Evolutionary conservation across 2,797 vertebrate species (phyloP).

Genomic region (Gila robusta): DNA sequence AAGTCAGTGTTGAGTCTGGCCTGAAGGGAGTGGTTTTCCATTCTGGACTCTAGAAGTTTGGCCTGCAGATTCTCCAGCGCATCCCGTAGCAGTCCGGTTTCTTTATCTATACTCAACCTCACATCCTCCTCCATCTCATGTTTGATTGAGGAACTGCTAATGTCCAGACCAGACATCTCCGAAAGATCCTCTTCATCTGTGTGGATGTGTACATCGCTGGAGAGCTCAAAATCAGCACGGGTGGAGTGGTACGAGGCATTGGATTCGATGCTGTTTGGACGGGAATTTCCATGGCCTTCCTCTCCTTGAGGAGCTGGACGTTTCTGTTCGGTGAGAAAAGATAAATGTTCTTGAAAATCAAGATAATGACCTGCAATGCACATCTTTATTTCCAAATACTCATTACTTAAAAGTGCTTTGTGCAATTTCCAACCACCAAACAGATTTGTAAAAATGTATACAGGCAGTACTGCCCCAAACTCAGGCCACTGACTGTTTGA

Average conservation of each 20-base stretch:
- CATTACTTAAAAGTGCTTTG: not conserved
- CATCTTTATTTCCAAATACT: slow-evolving; percentile 10
- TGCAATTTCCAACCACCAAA: not conserved
- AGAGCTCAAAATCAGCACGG: slow-evolving; percentile 80
- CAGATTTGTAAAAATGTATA: slow-evolving; percentile 16
- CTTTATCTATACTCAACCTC: slow-evolving; percentile 69
- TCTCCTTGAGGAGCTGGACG: slow-evolving; percentile 71
- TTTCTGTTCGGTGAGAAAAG: slow-evolving; percentile 68
- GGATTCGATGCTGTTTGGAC: slow-evolving; percentile 82
- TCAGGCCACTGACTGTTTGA: not conserved
- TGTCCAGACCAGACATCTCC: slow-evolving; percentile 61
- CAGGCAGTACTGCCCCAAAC: not conserved
- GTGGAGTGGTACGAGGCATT: slow-evolving; percentile 84
- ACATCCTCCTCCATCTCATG: slow-evolving; percentile 54
- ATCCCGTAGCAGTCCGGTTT: slow-evolving; percentile 81
- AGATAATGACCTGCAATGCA: not conserved
- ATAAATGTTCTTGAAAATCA: slow-evolving; percentile 4
- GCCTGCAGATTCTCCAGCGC: slow-evolving; percentile 81
- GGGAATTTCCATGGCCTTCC: slow-evolving; percentile 74
- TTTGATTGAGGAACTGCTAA: slow-evolving; percentile 43
- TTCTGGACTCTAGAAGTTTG: slow-evolving; percentile 83
- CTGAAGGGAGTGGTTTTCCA: slow-evolving; percentile 81
- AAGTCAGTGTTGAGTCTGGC: slow-evolving; percentile 75
- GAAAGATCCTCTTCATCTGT: slow-evolving; percentile 60
- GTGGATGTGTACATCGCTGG: slow-evolving; percentile 23